Base-by-base conservation (phyloP, 53 echinoderm and acorn worm genomes). In the Holothuria scabra region DNA sequence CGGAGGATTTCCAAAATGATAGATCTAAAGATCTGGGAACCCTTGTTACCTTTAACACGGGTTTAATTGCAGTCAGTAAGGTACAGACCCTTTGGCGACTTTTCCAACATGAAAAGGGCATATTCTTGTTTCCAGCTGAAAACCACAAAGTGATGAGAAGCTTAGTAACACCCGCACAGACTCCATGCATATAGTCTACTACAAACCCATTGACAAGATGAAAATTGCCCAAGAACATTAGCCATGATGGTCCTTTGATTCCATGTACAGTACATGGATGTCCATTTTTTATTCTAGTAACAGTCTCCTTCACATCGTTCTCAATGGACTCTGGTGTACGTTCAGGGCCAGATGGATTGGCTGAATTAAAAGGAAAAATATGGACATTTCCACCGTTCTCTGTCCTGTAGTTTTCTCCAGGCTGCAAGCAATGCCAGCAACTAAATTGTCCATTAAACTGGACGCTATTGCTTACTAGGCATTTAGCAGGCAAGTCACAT, bases 1-100 rank as follows among this genome's bases (percentile, higher is more conserved):
- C 89, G 46, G 89, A 89, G 20, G 89, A 84, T 76, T 89, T 89
- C 89, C 89, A 89, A 29, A 56, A 84, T 13, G 65, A 22, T 18
- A 78, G 23, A 37, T 84, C 84, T 32, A 89, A 59, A 20, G 84
- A 76, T 62, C 84, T 48, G 31, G 89, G 89, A 48, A 84, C 76
- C 63, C 84, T 49, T 14, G 89, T 78, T 8, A 89, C 76, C 24
- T 76, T 26, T 0, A 83, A 19, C 5, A 84, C 60, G 38, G 88
- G 88, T 63, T 84, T 83, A 18, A 71, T 88, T 23, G 34, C 18
- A 61, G 41, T 12, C 25, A 89, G 57, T 30, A 46, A 33, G 4
- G 57, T 37, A 66, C 48, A 65, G 19, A 89, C 84, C 65, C 58
- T 48, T 56, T 76, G 30, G 33, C 28, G 58, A 69, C 25, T 37